These are phyloP conservation scores for Bombus haemorrhoidalis DNA, from an alignment of 1,140 invertebrate species.

Conservation along the genomic window DNA sequence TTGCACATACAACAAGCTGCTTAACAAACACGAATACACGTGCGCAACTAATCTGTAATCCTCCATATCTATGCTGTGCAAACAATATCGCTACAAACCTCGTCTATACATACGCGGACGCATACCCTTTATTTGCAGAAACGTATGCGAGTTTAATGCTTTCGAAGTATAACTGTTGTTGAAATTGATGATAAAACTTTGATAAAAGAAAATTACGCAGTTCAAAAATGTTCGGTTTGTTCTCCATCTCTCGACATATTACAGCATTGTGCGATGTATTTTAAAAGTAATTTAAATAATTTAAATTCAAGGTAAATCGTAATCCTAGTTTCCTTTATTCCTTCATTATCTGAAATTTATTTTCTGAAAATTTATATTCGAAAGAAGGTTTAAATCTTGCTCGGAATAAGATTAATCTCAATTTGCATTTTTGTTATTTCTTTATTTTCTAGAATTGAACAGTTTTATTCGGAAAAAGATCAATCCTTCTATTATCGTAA, in stretches of 20 bases:
- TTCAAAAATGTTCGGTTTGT: too few relatives aligned
- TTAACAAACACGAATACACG: conserved; percentile 33
- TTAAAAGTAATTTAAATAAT: too few relatives aligned
- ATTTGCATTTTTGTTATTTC: not conserved
- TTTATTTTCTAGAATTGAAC: not conserved
- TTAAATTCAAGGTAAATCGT: too few relatives aligned
- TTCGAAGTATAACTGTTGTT: not conserved
- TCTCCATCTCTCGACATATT: too few relatives aligned
- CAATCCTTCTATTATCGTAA: too few relatives aligned
- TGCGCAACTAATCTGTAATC: conserved; percentile 24
- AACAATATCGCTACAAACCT: conserved; percentile 30
- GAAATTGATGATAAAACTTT: not conserved
- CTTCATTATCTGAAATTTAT: too few relatives aligned
- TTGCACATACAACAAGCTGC: conserved; percentile 6
- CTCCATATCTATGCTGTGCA: conserved; percentile 6
- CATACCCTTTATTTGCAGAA: conserved; percentile 14
- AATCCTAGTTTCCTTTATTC: too few relatives aligned
- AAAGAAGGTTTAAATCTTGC: too few relatives aligned
- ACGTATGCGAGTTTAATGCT: not conserved
- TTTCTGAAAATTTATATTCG: too few relatives aligned
- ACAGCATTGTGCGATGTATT: too few relatives aligned
- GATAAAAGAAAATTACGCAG: not conserved
- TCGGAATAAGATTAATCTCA: too few relatives aligned
- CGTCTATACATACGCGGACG: not conserved
- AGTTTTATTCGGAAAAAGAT: not conserved